Conservation (phyloP, 2,113 vertebrate genomes). For the Desmodus rotundus region DNA sequence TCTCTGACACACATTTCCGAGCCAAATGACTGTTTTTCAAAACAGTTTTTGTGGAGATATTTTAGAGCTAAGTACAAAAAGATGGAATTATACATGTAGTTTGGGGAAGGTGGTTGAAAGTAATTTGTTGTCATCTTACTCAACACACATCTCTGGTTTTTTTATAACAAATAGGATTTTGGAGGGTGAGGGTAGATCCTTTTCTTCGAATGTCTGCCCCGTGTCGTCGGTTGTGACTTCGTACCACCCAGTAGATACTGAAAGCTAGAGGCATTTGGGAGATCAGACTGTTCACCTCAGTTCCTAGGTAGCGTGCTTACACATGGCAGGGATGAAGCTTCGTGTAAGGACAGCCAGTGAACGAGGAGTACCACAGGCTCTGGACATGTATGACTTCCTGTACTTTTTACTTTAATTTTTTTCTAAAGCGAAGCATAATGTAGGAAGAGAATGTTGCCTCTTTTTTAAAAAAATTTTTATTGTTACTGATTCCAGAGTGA, state of each 20-base stretch:
- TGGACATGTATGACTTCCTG: neutral
- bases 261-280: neutral
- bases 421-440: too few relatives aligned
- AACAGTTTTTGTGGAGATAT: neutral
- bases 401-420: too few relatives aligned
- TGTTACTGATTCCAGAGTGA: too few relatives aligned
- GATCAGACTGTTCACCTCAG: neutral
- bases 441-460: too few relatives aligned
- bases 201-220: neutral
- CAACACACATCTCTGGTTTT: neutral
- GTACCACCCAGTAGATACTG: neutral
- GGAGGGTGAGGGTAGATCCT: neutral
- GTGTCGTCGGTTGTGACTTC: neutral
- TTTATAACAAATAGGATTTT: neutral
- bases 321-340: neutral
- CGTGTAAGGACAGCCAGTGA: neutral
- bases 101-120: neutral
- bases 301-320: neutral
- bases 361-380: neutral
- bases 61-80: neutral
- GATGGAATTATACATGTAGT: neutral
- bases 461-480: too few relatives aligned
- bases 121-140: neutral
- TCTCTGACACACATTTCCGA: neutral
- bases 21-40: constrained; percentile 24